A percentile compares a stretch with the other conserved stretches of the same genome.
phyloP scores from a whole-genome alignment of 2,888 invertebrate species.

The Calliscelio sp. region DNA sequence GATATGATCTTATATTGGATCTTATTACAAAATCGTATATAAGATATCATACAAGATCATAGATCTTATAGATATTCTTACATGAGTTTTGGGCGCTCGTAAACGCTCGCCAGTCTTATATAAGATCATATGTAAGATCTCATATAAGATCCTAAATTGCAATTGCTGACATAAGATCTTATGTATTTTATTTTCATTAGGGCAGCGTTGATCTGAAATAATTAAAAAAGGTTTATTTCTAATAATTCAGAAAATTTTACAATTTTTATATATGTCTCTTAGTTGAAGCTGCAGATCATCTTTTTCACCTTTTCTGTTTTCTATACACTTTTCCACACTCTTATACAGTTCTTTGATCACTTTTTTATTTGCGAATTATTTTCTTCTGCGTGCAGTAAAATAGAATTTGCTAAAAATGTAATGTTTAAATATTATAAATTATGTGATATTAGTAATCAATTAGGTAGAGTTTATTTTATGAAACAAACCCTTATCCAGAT shows the following conservation, averaged over 20 bases:
- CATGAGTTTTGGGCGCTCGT: too few relatives aligned
- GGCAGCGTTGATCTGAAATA: constrained; percentile 92
- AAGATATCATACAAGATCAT: too few relatives aligned
- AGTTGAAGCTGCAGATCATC: constrained; percentile 93
- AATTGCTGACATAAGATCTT: too few relatives aligned
- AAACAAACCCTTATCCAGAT: constrained; percentile 83
- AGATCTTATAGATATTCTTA: too few relatives aligned
- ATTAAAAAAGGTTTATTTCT: neutral
- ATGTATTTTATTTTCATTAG: too few relatives aligned
- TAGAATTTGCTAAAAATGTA: constrained; percentile 86
- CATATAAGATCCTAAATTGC: too few relatives aligned
- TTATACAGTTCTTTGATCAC: constrained; percentile 89
- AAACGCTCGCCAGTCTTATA: too few relatives aligned
- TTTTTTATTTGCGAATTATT: constrained; percentile 86
- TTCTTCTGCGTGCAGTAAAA: constrained; percentile 85
- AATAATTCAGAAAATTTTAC: neutral
- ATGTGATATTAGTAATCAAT: too few relatives aligned
- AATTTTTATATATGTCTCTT: constrained; percentile 65
- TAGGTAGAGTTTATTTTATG: constrained; percentile 14
- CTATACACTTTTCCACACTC: constrained; percentile 88
- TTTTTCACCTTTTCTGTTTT: constrained; percentile 89
- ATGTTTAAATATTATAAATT: too few relatives aligned
- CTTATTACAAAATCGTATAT: too few relatives aligned
- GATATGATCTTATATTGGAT: too few relatives aligned
- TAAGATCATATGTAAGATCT: too few relatives aligned